Evolutionary conservation across 2,113 vertebrate genomes (phyloP).

Genomic region (Peromyscus leucopus): DNA sequence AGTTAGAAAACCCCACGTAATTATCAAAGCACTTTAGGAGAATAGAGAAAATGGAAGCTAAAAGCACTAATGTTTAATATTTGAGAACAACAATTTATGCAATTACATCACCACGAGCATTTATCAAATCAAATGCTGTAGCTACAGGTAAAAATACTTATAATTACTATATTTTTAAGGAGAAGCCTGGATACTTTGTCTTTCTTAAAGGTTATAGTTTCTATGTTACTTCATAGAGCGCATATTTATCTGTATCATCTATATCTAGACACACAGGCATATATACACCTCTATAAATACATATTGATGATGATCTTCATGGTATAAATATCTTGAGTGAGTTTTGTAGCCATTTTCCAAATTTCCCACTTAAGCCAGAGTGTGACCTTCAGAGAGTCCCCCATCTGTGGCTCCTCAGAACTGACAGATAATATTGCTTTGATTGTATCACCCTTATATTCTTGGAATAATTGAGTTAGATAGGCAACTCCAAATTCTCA

Average conservation of each 20-base stretch:
- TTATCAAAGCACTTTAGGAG: conserved; percentile 38
- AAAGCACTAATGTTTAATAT: conserved; percentile 51
- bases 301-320: conserved; percentile 8
- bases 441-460: neutral
- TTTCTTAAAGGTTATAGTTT: conserved; percentile 49
- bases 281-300: neutral
- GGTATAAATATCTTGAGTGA: neutral
- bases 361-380: neutral
- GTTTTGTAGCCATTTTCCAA: neutral
- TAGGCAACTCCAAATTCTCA: conserved; percentile 10
- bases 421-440: neutral
- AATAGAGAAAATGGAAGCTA: conserved; percentile 53
- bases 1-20: conserved; percentile 37
- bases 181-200: neutral
- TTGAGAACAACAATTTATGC: conserved; percentile 55
- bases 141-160: conserved; percentile 37
- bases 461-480: conserved; percentile 22
- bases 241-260: neutral
- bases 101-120: conserved; percentile 39
- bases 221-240: neutral
- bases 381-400: neutral
- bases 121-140: conserved; percentile 34
- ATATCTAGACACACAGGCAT: neutral
- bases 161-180: conserved; percentile 6
- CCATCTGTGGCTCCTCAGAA: neutral